Percentiles rank a stretch among this genome's conserved stretches.
phyloP scores from a whole-genome alignment of 2,797 vertebrate genomes.

The Leptodactylus fallax region DNA sequence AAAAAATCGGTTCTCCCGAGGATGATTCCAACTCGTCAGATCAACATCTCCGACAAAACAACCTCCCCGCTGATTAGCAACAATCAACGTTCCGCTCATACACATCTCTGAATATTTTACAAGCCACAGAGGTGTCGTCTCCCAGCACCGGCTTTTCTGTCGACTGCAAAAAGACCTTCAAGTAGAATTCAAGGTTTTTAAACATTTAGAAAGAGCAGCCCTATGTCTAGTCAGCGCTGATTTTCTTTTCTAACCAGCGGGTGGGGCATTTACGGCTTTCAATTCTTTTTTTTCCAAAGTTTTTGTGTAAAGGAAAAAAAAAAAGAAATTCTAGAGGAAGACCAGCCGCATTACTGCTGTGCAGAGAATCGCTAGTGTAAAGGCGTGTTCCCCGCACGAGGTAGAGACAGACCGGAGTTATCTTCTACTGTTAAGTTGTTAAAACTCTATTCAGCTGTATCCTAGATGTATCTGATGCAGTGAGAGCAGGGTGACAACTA shows the following conservation, averaged over 20 bases:
- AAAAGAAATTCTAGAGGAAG: background rate
- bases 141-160: conserved; percentile 46
- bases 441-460: too few species aligned
- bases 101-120: conserved; percentile 54
- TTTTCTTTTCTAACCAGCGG: conserved; percentile 1
- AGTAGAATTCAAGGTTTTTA: conserved; percentile 59
- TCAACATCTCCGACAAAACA: conserved; percentile 61
- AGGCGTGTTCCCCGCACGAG: too few species aligned
- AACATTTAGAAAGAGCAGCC: conserved; percentile 54
- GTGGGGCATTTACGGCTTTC: conserved; percentile 9
- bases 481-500: too few species aligned
- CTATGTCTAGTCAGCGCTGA: background rate
- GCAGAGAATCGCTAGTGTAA: too few species aligned
- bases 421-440: too few species aligned
- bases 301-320: background rate
- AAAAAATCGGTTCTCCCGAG: conserved; percentile 46
- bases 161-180: conserved; percentile 60
- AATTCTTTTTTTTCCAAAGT: conserved; percentile 42
- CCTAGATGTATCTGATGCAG: too few species aligned
- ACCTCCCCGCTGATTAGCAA: conserved; percentile 62
- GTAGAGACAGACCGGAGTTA: too few species aligned
- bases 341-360: too few species aligned
- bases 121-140: conserved; percentile 62
- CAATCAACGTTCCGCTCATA: conserved; percentile 52
- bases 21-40: conserved; percentile 55